Evolutionary conservation across 2,888 invertebrate genomes (phyloP).

Genomic region (Lacanobia wlatinum): DNA sequence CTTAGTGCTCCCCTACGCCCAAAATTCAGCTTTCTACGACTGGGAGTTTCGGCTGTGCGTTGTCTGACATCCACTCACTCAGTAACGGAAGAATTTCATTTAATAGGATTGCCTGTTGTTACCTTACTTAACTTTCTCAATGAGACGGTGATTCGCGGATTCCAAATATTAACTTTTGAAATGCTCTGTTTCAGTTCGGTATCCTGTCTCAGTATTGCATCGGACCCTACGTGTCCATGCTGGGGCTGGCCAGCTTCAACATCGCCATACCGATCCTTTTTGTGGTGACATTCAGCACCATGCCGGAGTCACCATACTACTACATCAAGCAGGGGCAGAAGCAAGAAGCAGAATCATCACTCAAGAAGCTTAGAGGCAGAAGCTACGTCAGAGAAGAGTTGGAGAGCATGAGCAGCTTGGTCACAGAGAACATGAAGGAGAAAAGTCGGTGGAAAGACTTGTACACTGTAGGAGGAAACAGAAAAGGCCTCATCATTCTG

Average conservation of each 20-base stretch:
- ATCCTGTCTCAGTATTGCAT: constrained; percentile 91
- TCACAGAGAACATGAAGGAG: constrained; percentile 89
- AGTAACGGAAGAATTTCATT: no score
- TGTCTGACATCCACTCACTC: no score
- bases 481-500: constrained; percentile 91
- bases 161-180: neutral
- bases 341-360: constrained; percentile 89
- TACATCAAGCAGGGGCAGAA: constrained; percentile 86
- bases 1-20: no score
- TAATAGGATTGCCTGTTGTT: no score
- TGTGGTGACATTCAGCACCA: constrained; percentile 89
- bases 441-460: constrained; percentile 88
- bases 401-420: constrained; percentile 88
- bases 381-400: constrained; percentile 90
- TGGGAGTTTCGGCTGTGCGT: no score
- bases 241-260: constrained; percentile 89
- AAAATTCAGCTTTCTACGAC: no score
- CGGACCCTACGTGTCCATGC: constrained; percentile 91
- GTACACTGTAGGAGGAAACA: constrained; percentile 86
- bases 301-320: constrained; percentile 93
- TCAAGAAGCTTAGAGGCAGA: constrained; percentile 90
- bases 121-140: neutral
- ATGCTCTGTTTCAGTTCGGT: constrained; percentile 86
- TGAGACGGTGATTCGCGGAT: neutral
- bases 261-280: constrained; percentile 90